Evolutionary conservation across 1,140 invertebrate genomes (phyloP).

Genomic region (Drosophila nigrodunni): DNA sequence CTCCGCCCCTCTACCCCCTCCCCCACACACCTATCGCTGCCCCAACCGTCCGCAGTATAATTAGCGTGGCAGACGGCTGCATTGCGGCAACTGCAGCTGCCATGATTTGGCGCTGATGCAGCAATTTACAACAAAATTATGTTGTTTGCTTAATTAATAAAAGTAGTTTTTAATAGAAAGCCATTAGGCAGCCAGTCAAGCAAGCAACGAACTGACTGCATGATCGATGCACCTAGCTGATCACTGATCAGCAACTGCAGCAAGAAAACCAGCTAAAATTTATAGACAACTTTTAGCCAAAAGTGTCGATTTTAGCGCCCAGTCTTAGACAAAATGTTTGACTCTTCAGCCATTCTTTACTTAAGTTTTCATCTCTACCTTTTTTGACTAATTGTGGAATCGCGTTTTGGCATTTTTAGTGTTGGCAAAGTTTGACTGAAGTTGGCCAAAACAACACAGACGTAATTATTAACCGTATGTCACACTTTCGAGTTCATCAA

Average conservation of each 20-base stretch:
- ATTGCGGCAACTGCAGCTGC: conserved; percentile 69
- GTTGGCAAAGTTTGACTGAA: conserved; percentile 18
- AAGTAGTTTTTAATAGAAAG: conserved; percentile 80
- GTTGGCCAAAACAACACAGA: conserved; percentile 2
- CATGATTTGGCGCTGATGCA: conserved; percentile 75
- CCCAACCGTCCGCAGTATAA: conserved; percentile 36
- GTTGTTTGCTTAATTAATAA: conserved; percentile 83
- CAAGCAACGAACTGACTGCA: conserved; percentile 39
- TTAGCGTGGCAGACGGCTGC: conserved; percentile 57
- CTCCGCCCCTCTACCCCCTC: background rate
- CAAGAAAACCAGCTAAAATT: conserved; percentile 24
- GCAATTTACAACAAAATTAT: conserved; percentile 79
- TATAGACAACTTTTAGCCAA: conserved; percentile 28
- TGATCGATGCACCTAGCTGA: conserved; percentile 35
- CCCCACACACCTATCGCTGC: background rate
- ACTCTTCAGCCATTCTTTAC: background rate
- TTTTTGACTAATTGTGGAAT: conserved; percentile 13
- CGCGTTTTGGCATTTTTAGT: conserved; percentile 1
- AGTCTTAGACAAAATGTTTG: background rate
- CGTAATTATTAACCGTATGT: conserved; percentile 46
- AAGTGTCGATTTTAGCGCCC: conserved; percentile 29
- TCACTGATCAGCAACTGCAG: conserved; percentile 11
- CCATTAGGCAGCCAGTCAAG: conserved; percentile 44
- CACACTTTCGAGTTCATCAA: conserved; percentile 76
- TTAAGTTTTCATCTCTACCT: conserved; percentile 6